Base-by-base conservation (phyloP, 37 sponge, comb jelly and placozoan species). In the Halisarca cf. caerulea region DNA sequence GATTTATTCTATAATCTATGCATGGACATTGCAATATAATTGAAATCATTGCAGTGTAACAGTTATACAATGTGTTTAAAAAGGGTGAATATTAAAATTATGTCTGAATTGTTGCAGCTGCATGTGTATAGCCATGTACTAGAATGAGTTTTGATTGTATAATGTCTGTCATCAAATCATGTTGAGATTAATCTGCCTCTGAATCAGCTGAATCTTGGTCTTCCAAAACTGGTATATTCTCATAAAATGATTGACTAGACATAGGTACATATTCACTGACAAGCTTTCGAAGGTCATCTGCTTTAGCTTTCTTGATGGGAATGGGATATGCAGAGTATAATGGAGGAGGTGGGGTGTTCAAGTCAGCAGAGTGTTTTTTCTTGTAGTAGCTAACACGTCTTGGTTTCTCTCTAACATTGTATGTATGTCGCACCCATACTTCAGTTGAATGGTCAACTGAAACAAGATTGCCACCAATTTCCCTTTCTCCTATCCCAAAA, bases 291-390 rank as follows among this genome's bases (percentile, higher is more conserved):
- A 88, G 27, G 43, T 87, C 88, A 32, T 83, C 84, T 21, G 88
- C 88, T 62, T 88, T 88, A n/a, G 79, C 70, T 41, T 78, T 55
- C 43, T 83, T 88, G 40, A 88, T 77, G 0, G 88, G 84, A 47
- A 88, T 55, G 33, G 88, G 88, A 69, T 83, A 83, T 64, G 79
- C 68, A 3, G 24, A 1, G 36, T 88, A 88, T 75, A 84, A 14
- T 8, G 2, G 33, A 18, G 82, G 84, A 79, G 84, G 66, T 3
- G 14, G 53, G 3, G 33, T 30, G 7, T 78, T 77, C 4, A 78
- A 35, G 4, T 18, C 39, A 24, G 21, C 2, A 21, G 23, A 24
- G 5, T 51, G 42, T 28, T 58, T 41, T 42, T 72, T 84, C 32
- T 66, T 83, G 47, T 53, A 72, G 36, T 84, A 84, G 58, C 47